Base-by-base conservation (phyloP, 1,140 invertebrate genomes). In the Cyphomyrmex costatus region DNA sequence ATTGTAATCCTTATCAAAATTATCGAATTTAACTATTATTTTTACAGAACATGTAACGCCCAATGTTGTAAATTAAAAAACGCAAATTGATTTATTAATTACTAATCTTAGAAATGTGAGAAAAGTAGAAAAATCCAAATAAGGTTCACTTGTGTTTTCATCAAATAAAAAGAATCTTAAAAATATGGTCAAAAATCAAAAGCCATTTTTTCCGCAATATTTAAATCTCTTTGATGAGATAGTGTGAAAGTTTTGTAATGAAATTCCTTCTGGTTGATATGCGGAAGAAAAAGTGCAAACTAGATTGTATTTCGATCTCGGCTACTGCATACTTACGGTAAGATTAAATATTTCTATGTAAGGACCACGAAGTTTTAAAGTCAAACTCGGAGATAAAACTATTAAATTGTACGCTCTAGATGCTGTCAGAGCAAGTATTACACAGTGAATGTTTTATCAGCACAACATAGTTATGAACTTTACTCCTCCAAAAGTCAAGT, bases 331-430 rank as follows among this genome's bases (percentile, higher is more conserved):
- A 56, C 16, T 53, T 60, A 46, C 53, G 79, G 33, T 82, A 46
- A 82, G 65, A 82, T 71, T 71, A 82, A 82, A 82, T 12, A 27
- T 46, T 82, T 33, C 65, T 49, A 42, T 66, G 24, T 30, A 71
- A 82, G 51, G 27, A 16, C 30, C 42, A 8, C 66, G 12, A 73
- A 82, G 33, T 82, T 82, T 82, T 73, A 36, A 71, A 71, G 51
- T 46, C 27, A 21, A 70, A 68, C 77, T 68, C 19, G 53, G 8
- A 82, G 53, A 71, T 73, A 60, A 82, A 58, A 71, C 78, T 82
- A 82, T 82, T 82, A 82, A 73, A 82, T 24, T 16, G 66, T 73
- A 46, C 58, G 27, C 33, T 49, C 65, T 80, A 58, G 65, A 82
- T 8, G 24, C 51, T 53, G 46, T 60, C 36, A 30, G 51, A 70